phyloP scores from a whole-genome alignment of 2,888 invertebrate species.

The Cantharis nigra region DNA sequence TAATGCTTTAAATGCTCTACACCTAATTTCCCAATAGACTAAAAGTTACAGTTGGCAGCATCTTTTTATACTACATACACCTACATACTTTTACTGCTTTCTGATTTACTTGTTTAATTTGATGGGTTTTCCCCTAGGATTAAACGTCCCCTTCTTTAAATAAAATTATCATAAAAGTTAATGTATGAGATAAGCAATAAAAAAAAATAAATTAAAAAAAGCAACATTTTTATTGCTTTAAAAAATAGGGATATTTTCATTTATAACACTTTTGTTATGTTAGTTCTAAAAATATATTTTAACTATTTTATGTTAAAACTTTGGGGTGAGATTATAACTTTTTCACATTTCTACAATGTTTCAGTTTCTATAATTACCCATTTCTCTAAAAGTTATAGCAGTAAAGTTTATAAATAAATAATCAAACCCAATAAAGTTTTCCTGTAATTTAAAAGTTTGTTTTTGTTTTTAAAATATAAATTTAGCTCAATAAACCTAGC shows the following conservation, averaged over 20 bases:
- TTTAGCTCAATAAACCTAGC: background rate
- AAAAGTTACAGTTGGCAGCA: background rate
- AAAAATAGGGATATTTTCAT: background rate
- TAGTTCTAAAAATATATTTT: background rate
- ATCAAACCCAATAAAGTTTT: background rate
- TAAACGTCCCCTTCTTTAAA: background rate
- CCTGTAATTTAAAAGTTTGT: background rate
- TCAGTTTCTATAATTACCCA: background rate
- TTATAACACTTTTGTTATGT: background rate
- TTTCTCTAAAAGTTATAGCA: background rate
- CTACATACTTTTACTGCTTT: background rate
- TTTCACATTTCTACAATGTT: background rate
- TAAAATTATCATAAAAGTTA: background rate
- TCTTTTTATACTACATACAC: background rate
- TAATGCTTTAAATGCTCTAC: background rate
- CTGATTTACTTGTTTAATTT: background rate
- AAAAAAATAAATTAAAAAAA: background rate
- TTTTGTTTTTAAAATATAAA: background rate
- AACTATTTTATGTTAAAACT: background rate
- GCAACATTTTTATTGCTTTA: background rate
- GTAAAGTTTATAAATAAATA: background rate
- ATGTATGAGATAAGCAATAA: background rate
- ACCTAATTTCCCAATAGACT: background rate
- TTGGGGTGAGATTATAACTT: background rate
- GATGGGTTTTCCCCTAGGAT: background rate